These are phyloP conservation scores for Nothura maculosa DNA, from an alignment of 2,797 vertebrate genomes.

Conservation along the genomic window DNA sequence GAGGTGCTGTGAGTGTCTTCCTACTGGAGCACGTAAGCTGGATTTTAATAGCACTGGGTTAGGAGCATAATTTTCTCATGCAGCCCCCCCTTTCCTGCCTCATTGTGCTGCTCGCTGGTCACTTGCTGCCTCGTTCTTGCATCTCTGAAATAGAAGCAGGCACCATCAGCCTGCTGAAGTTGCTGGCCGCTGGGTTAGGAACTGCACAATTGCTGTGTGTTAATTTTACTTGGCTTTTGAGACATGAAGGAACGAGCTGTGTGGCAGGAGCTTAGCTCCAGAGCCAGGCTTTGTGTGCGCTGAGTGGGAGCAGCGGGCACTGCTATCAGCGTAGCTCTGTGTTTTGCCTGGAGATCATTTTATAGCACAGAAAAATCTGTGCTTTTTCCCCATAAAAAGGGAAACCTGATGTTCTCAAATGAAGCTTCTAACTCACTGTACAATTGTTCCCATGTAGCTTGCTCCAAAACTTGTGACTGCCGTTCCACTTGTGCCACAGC, in stretches of 20 bases:
- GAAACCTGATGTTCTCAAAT: not conserved
- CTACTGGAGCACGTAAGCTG: not conserved
- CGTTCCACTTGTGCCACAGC: not conserved
- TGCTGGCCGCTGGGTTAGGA: too few relatives aligned
- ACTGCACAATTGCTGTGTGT: not conserved
- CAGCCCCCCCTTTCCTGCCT: not conserved
- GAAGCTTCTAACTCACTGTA: too few relatives aligned
- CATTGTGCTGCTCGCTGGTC: not conserved
- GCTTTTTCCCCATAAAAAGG: not conserved
- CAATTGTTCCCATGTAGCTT: not conserved
- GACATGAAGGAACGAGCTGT: too few relatives aligned
- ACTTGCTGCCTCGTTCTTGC: not conserved
- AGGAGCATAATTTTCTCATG: not conserved
- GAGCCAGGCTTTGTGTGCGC: not conserved
- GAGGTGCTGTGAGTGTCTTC: not conserved
- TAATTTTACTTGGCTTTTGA: not conserved
- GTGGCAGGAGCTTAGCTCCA: not conserved
- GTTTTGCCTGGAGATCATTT: not conserved
- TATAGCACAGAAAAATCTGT: not conserved
- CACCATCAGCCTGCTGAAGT: too few relatives aligned
- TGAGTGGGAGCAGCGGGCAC: not conserved
- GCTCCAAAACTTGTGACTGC: not conserved
- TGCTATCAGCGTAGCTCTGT: not conserved
- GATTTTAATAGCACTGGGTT: not conserved
- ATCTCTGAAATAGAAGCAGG: not conserved